Base-by-base conservation (phyloP, 2,888 invertebrate species). In the Noctua pronuba region DNA sequence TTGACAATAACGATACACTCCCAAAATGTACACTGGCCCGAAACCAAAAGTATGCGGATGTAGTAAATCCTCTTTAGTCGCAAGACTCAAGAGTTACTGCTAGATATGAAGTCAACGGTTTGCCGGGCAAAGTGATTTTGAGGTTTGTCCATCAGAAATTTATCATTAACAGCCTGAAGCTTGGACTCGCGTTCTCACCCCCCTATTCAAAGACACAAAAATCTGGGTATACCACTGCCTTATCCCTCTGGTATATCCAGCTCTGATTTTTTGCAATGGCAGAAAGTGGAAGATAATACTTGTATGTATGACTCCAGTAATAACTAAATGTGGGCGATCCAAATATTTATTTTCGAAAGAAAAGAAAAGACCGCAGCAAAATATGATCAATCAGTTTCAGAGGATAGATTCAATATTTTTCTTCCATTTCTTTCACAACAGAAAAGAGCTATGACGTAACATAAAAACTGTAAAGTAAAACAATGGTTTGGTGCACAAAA, bases 401-500 rank as follows among this genome's bases (percentile, higher is more conserved):
- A 55, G 58, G 65, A 60, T 44, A 71, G 41, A 55, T 60, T 55
- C 78, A 78, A 78, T 78, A 65, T 84, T 72, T 28, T 58, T 10
- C 28, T n/a, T 68, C 44, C 24, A 65, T 66, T 49, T 77, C 65
- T 71, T 69, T 38, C 31, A n/a, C n/a, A 64, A 68, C 21, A 35
- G 21, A 67, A 62, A 79, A 67, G n/a, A 79, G 44, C 24, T 16
- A 31, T 75, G 62, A 67, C 81, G 75, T 75, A 71, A 80, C 46
- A 21, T 49, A 67, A 66, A 64, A 82, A 55, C 62, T 72, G 67
- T 44, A 79, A 70, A 85, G 52, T 55, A 62, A 67, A 81, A 81
- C 82, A 78, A 83, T 65, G 58, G 21, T 13, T 16, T 74, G 86
- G 8, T 74, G 71, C 72, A 84, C 60, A 86, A 86, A 82, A 86